These are phyloP conservation scores for Dusona sp. DNA, from an alignment of 2,888 invertebrate genomes.

Conservation along the genomic window DNA sequence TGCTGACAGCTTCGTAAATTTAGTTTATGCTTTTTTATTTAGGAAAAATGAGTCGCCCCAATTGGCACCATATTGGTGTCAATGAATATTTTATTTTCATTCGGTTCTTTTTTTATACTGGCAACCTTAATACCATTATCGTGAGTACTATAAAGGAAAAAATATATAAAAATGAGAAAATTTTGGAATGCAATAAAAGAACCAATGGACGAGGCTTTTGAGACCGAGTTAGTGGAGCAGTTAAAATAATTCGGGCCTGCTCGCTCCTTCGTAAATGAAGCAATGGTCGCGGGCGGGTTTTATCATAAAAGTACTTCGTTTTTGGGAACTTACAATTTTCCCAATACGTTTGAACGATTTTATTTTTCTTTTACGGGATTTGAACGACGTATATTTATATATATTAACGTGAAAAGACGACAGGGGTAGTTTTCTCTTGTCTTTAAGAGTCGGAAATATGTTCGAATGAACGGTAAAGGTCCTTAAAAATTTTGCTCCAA, in stretches of 20 bases:
- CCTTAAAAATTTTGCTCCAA: constrained; percentile 73
- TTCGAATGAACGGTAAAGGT: constrained; percentile 52
- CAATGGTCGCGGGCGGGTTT: constrained; percentile 27
- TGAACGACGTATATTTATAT: constrained; percentile 10
- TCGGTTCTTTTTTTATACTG: constrained; percentile 3
- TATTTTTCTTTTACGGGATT: constrained; percentile 42
- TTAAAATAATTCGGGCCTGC: constrained; percentile 51
- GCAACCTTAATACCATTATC: constrained; percentile 12
- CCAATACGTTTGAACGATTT: constrained; percentile 23
- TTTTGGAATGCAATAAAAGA: constrained; percentile 30
- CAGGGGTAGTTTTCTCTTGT: constrained; percentile 50
- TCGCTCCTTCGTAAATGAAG: constrained; percentile 39
- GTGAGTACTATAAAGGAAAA: neutral
- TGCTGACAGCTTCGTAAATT: neutral
- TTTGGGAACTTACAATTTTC: constrained; percentile 19
- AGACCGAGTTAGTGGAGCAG: constrained; percentile 56
- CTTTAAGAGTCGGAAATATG: constrained; percentile 45
- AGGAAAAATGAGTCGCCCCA: constrained; percentile 31
- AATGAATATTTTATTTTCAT: constrained; percentile 23
- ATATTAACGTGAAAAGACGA: neutral
- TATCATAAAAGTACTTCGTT: constrained; percentile 49
- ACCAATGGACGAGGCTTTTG: constrained; percentile 37
- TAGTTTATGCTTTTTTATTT: constrained; percentile 7
- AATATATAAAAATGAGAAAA: constrained; percentile 17
- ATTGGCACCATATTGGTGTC: constrained; percentile 34